phyloP scores from a whole-genome alignment of 2,888 invertebrate genomes.

The Hypena proboscidalis region DNA sequence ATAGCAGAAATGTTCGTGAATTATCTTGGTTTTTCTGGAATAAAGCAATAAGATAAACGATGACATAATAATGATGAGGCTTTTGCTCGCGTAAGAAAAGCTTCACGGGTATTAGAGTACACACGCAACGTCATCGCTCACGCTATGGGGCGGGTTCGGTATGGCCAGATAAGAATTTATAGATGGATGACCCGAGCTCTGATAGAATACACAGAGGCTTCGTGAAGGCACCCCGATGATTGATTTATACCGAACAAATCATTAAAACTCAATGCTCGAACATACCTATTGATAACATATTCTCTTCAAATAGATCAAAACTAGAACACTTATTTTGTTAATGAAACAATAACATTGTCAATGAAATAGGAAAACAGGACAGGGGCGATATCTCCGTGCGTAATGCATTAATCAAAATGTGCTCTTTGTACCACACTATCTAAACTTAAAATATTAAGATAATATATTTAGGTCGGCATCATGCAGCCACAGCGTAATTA shows the following conservation, averaged over 20 bases:
- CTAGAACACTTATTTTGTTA: constrained; percentile 6
- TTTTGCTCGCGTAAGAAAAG: constrained; percentile 34
- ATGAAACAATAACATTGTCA: constrained; percentile 35
- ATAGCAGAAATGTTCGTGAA: not conserved
- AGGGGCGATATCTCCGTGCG: constrained; percentile 27
- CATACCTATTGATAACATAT: not conserved
- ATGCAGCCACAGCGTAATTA: constrained; percentile 57
- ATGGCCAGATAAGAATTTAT: constrained; percentile 77
- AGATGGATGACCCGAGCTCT: constrained; percentile 71
- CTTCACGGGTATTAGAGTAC: constrained; percentile 54
- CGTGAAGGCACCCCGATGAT: constrained; percentile 64
- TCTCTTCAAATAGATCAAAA: not conserved
- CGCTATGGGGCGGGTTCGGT: constrained; percentile 61
- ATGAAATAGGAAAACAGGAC: constrained; percentile 35
- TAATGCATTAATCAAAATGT: constrained; percentile 45
- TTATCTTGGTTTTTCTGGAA: constrained; percentile 8
- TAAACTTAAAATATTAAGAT: constrained; percentile 49
- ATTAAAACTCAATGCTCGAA: constrained; percentile 50
- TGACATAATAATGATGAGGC: constrained; percentile 34
- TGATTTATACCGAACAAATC: constrained; percentile 67
- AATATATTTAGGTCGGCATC: constrained; percentile 60
- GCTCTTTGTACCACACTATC: constrained; percentile 60
- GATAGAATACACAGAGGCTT: constrained; percentile 75
- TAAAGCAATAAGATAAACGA: constrained; percentile 38
- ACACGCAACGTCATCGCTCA: constrained; percentile 75